Conservation (phyloP, 2,797 vertebrate species). For the Macropus fuliginosus region DNA sequence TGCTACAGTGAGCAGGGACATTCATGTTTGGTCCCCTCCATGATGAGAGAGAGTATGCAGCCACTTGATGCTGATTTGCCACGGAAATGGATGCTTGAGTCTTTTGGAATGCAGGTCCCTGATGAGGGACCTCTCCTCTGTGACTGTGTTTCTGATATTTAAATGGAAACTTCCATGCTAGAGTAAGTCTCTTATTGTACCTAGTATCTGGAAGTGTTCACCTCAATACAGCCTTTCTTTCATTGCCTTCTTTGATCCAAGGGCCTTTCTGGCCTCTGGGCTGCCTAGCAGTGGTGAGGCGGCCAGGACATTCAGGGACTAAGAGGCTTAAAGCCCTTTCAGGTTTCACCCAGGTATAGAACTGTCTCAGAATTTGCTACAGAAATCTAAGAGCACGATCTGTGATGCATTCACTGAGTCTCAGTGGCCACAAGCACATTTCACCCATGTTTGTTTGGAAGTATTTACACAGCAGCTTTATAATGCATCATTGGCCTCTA, state of each 20-base stretch:
- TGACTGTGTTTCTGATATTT: background rate
- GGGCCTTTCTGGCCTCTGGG: background rate
- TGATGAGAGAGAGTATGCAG: background rate
- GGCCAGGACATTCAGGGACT: background rate
- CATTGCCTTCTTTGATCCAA: background rate
- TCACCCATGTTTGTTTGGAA: background rate
- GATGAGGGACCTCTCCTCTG: background rate
- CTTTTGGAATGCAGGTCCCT: background rate
- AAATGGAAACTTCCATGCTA: background rate
- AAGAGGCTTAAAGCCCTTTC: background rate
- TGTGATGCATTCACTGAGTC: background rate
- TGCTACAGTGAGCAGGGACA: background rate
- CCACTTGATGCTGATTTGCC: background rate
- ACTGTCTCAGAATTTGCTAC: rapidly evolving
- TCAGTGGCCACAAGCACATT: background rate
- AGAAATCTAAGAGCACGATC: background rate
- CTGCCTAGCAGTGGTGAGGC: background rate
- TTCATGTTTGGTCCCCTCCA: background rate
- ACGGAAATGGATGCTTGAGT: background rate
- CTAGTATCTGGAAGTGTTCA: background rate
- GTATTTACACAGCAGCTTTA: background rate
- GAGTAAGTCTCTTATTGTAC: background rate
- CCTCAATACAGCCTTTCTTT: background rate
- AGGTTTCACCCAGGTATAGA: background rate
- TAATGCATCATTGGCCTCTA: background rate